Evolutionary conservation across 2,797 vertebrate genomes (phyloP).

Genomic region (Cuculus canorus): DNA sequence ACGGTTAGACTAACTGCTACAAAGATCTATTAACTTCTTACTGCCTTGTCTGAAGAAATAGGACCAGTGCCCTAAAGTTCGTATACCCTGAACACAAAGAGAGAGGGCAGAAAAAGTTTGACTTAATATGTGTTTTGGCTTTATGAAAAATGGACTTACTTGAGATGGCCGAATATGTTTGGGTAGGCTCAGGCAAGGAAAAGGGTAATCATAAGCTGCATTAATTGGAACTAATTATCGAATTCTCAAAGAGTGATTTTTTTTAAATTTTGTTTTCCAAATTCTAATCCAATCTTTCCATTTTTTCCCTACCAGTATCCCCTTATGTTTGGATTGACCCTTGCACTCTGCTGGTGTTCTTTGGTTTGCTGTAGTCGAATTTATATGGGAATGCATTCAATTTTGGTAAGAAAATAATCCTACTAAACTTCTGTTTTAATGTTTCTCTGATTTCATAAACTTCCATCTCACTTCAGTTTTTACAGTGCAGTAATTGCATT

Average conservation of each 20-base stretch:
- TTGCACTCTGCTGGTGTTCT: constrained; percentile 90
- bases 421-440: neutral
- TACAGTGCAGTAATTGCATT: neutral
- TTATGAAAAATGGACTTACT: neutral
- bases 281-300: neutral
- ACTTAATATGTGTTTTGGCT: neutral
- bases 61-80: neutral
- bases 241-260: neutral
- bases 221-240: neutral
- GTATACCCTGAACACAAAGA: neutral
- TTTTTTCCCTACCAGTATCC: constrained; percentile 83
- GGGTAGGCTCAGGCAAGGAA: neutral
- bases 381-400: constrained; percentile 99
- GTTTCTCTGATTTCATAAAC: neutral
- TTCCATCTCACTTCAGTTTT: neutral
- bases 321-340: constrained; percentile 82
- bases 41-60: neutral
- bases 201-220: neutral
- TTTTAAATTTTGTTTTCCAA: neutral
- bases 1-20: neutral
- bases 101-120: neutral
- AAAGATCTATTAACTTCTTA: neutral
- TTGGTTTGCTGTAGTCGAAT: constrained; percentile 95
- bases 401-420: constrained; percentile 87
- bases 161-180: neutral